Base-by-base conservation (phyloP, 2,888 invertebrate genomes). In the Vesta saturnalis region DNA sequence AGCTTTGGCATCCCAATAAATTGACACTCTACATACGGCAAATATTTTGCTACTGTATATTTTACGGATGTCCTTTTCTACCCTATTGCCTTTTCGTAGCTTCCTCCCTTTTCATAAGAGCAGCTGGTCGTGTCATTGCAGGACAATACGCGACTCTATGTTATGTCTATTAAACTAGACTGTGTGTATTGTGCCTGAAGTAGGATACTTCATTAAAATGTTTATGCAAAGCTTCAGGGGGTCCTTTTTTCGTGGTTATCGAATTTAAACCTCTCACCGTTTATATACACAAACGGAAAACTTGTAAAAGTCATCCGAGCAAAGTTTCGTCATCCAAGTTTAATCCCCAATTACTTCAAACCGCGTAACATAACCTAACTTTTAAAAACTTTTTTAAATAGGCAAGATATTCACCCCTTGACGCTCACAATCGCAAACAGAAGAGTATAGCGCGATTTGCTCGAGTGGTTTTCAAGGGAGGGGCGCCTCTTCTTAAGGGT, bases 21-120 rank as follows among this genome's bases (percentile, higher is more conserved):
- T 81, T 83, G 83, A 83, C 83, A 83, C 83, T 83, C 83, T 82
- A 83, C n/a, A 83, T 83, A 82, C 83, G 82, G 82, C 81, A 82
- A 83, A 83, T 82, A 83, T 83, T 80, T 82, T 82, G 82, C 82
- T 77, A 80, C 81, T 77, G 79, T 78, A 75, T 72, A 69, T 73
- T 73, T 71, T 72, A 64, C 69, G 72, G 75, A 67, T 73, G 64
- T 77, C 78, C 78, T 77, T 74, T 70, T 78, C 76, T 73, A 54
- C 70, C 74, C 69, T 72, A 61, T 70, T 65, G 57, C 56, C 18
- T 57, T 59, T 54, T 39, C 59, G 64, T 70, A 68, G 71, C 63
- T 58, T 71, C 67, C 71, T 80, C 79, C 77, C 73, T 71, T 67
- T 68, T 67, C 70, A 64, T 30, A 61, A 54, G 76, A 79, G 80